phyloP scores from a whole-genome alignment of 2,797 vertebrate genomes.

The Pampus argenteus region DNA sequence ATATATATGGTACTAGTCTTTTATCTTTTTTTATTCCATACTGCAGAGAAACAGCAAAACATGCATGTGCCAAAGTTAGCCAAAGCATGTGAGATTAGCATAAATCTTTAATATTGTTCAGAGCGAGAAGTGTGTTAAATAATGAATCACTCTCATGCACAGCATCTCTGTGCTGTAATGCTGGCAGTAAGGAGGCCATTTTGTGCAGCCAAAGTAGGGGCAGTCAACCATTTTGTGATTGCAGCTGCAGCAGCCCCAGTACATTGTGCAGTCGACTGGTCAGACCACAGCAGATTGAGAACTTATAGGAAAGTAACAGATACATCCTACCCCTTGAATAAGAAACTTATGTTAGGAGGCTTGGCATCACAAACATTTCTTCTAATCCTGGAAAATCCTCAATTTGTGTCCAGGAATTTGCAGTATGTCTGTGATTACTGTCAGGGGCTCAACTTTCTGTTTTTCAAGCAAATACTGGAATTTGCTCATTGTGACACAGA shows the following conservation, averaged over 20 bases:
- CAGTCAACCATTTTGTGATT: constrained; percentile 86
- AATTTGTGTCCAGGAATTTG: constrained; percentile 69
- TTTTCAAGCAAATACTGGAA: constrained; percentile 59
- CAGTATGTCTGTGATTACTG: constrained; percentile 66
- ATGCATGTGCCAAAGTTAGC: background rate
- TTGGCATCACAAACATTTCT: constrained; percentile 51
- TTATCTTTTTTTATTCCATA: background rate
- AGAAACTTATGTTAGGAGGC: constrained; percentile 44
- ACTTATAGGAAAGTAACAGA: constrained; percentile 34
- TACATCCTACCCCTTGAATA: constrained; percentile 21
- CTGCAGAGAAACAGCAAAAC: background rate
- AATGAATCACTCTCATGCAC: constrained; percentile 26
- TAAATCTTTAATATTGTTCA: constrained; percentile 3
- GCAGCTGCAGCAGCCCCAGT: constrained; percentile 68
- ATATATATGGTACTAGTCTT: background rate
- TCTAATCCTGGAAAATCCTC: constrained; percentile 72
- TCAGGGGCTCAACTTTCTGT: constrained; percentile 52
- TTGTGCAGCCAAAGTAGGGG: constrained; percentile 76
- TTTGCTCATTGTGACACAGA: constrained; percentile 52
- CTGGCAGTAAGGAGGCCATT: constrained; percentile 82
- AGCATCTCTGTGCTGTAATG: constrained; percentile 44
- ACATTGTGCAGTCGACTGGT: constrained; percentile 38
- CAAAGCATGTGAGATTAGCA: background rate
- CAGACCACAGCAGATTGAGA: constrained; percentile 37
- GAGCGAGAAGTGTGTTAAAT: constrained; percentile 14